phyloP scores from a whole-genome alignment of 2,888 invertebrate genomes.

The Arctia plantaginis region DNA sequence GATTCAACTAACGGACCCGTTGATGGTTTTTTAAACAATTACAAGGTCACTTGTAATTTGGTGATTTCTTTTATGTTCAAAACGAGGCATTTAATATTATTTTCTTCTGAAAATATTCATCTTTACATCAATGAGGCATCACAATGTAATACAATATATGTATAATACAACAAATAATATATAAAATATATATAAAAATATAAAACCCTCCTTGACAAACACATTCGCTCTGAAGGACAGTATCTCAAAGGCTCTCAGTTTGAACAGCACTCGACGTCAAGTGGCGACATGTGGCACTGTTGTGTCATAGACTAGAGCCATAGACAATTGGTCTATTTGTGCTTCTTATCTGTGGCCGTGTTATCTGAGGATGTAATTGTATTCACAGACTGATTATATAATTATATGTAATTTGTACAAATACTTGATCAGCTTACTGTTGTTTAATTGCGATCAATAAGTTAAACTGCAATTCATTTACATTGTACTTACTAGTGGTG shows the following conservation, averaged over 20 bases:
- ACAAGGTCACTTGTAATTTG: neutral
- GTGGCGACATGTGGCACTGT: conserved; percentile 12
- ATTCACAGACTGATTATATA: neutral
- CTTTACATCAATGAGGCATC: no score
- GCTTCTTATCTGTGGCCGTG: neutral
- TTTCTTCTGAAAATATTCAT: no score
- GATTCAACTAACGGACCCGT: neutral
- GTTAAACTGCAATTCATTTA: neutral
- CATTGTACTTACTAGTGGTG: neutral
- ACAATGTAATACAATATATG: neutral
- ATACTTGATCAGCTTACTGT: neutral
- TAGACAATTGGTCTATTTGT: conserved; percentile 1
- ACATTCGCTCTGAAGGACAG: neutral
- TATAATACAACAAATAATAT: neutral
- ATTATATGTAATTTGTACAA: neutral
- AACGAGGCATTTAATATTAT: no score
- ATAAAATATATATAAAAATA: neutral
- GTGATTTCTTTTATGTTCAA: no score
- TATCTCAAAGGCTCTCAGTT: neutral
- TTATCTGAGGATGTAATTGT: neutral
- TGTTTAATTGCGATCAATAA: neutral
- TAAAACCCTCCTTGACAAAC: neutral
- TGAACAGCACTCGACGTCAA: conserved; percentile 5
- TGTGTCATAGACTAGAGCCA: conserved; percentile 12
- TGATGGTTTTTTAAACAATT: neutral